These are phyloP conservation scores for Mormyrus proboscirostris DNA, from an alignment of 2,797 vertebrate species.

Conservation along the genomic window DNA sequence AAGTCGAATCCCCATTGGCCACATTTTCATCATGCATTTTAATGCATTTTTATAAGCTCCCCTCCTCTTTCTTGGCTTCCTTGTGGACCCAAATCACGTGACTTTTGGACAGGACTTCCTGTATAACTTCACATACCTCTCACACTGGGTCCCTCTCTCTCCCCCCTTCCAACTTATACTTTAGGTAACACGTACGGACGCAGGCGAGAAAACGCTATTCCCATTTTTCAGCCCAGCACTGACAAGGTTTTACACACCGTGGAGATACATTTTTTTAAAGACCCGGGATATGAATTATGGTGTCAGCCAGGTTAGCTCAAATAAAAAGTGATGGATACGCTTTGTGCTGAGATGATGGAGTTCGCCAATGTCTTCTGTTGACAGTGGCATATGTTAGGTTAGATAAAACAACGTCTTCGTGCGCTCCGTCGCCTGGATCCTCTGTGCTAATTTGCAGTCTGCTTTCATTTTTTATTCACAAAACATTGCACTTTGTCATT, in stretches of 20 bases:
- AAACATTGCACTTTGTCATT: constrained; percentile 13
- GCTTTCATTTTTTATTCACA: constrained; percentile 19
- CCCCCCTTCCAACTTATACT: background rate
- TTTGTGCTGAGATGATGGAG: constrained; percentile 5
- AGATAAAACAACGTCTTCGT: constrained; percentile 14
- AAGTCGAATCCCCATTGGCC: background rate
- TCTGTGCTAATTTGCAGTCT: constrained; percentile 14
- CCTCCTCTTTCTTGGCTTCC: background rate
- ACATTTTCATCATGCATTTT: background rate
- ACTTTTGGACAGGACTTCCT: background rate
- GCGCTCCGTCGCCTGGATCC: background rate
- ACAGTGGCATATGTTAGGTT: constrained; percentile 22
- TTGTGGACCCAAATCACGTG: background rate
- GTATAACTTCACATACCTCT: background rate
- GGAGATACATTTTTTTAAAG: background rate
- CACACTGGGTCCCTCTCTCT: background rate
- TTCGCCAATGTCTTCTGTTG: background rate
- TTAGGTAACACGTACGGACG: background rate
- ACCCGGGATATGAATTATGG: background rate
- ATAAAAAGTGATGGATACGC: constrained; percentile 1
- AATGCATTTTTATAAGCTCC: background rate
- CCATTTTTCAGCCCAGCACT: background rate
- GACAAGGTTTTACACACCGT: background rate
- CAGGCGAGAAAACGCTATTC: background rate
- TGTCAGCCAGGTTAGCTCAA: constrained; percentile 10